Evolutionary conservation across 2,113 vertebrate genomes (phyloP).

Genomic region (Nerophis lumbriciformis): DNA sequence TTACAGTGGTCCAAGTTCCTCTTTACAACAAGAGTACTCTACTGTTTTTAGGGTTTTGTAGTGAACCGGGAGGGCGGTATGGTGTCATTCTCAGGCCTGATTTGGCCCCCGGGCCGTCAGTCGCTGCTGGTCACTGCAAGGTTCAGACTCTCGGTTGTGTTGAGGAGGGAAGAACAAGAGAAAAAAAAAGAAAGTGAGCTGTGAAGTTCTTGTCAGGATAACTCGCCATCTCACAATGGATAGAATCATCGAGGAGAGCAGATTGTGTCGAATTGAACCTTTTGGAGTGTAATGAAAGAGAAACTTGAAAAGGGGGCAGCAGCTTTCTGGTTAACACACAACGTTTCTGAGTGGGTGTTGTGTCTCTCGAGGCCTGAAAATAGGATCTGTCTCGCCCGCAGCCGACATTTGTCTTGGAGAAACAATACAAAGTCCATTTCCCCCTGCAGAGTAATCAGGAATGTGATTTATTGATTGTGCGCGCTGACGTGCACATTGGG

Average conservation of each 20-base stretch:
- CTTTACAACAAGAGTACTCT: too few relatives aligned
- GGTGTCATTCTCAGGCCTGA: too few relatives aligned
- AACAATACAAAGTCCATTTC: conserved; percentile 74
- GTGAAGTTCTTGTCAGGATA: conserved; percentile 29
- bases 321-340: conserved; percentile 41
- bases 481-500: conserved; percentile 53
- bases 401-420: conserved; percentile 67
- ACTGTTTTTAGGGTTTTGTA: not conserved
- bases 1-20: too few relatives aligned
- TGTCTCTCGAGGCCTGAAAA: conserved; percentile 35
- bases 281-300: conserved; percentile 51
- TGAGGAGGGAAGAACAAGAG: not conserved
- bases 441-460: conserved; percentile 66
- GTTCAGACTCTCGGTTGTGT: too few relatives aligned
- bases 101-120: not conserved
- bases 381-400: conserved; percentile 59
- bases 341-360: conserved; percentile 7
- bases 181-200: conserved; percentile 1
- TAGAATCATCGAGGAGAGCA: conserved; percentile 19
- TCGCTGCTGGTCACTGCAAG: not conserved
- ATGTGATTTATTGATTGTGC: conserved; percentile 64
- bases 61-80: not conserved
- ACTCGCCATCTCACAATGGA: conserved; percentile 46
- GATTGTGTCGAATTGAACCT: conserved; percentile 17
- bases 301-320: conserved; percentile 46